Percentiles rank a stretch among this genome's conserved stretches.
Evolutionary conservation across 2,797 vertebrate genomes (phyloP).

Genomic region (Notamacropus eugenii): DNA sequence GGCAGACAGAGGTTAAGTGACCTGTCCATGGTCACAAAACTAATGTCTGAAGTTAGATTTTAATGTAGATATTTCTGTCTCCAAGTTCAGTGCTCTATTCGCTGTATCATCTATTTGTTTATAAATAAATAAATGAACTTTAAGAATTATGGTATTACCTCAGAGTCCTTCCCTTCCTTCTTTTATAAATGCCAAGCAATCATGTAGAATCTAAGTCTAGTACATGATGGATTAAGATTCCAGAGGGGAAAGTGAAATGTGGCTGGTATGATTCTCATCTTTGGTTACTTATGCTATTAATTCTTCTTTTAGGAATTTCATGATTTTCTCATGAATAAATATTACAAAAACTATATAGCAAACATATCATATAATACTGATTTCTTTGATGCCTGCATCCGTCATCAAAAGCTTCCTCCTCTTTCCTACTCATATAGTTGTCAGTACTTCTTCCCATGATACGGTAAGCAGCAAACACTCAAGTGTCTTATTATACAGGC

Average conservation of each 20-base stretch:
- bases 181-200: conserved; percentile 40
- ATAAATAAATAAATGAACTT: background rate
- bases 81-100: background rate
- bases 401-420: background rate
- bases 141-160: background rate
- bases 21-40: background rate
- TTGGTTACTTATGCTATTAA: background rate
- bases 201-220: conserved; percentile 2
- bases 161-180: conserved; percentile 15
- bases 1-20: background rate
- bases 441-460: background rate
- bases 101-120: background rate
- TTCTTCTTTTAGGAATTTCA: background rate
- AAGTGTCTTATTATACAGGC: conserved; percentile 58
- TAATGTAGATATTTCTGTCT: background rate
- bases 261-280: background rate
- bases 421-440: background rate
- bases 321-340: background rate
- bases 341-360: conserved; percentile 21
- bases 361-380: background rate
- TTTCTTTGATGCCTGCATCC: background rate
- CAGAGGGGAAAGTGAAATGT: conserved; percentile 6
- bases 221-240: conserved; percentile 47
- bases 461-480: conserved; percentile 22
- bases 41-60: background rate